Base-by-base conservation (phyloP, 2,113 vertebrate species). In the Siniperca chuatsi region DNA sequence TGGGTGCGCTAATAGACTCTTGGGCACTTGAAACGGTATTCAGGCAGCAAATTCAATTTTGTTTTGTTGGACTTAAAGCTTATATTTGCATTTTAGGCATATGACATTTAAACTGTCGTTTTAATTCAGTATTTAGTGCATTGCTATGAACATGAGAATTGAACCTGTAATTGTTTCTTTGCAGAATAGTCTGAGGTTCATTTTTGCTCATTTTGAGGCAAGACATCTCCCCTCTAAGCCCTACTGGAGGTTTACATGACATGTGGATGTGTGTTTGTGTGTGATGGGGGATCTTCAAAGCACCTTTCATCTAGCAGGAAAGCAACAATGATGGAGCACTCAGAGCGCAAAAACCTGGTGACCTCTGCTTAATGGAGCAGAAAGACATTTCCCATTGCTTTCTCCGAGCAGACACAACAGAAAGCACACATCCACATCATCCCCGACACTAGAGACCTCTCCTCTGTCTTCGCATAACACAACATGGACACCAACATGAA, bases 321-420 rank as follows among this genome's bases (percentile, higher is more conserved):
- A 90, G 77, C 88, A 80, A 77, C 90, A 82, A 79, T 90, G 91
- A 94, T 90, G 90, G 88, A 94, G 92, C 90, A 88, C 90, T 90
- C 68, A 44, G 89, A 81, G 90, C 16, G 40, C 71, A 78, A 44
- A 75, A 82, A 87, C 83, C 89, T 81, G 84, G 79, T 92, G 92
- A 94, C 92, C 91, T 86, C 83, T 89, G 92, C 84, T 61, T 91
- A 94, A 92, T 92, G 92, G 93, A 92, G 86, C 88, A 40, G 84
- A 91, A 86, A 92, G 87, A 93, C 87, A 79, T 93, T 92, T 93
- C 83, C 92, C 90, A 82, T 79, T 25, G 73, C 89, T 90, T 89
- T 81, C 78, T 68, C 35, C 0, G 16, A 48, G 72, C 78, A 86
- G 89, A 86, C 88, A 83, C 89, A 91, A 85, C 81, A 83, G 70